Evolutionary conservation across 2,113 vertebrate species (phyloP).

Genomic region (Archocentrus centrarchus): DNA sequence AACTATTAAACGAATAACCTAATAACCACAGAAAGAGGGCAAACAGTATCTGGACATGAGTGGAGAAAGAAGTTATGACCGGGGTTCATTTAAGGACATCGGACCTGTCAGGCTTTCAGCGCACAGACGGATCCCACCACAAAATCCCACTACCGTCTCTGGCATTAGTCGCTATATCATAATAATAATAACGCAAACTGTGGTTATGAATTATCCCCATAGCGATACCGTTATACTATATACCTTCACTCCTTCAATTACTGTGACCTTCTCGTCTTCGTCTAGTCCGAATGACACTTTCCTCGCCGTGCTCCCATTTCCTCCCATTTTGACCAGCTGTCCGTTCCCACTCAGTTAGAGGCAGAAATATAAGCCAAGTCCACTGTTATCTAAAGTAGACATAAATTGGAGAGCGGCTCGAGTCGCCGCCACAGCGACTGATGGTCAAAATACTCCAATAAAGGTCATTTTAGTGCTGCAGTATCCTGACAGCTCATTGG

Average conservation of each 20-base stretch:
- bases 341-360: neutral
- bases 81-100: constrained; percentile 56
- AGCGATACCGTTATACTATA: neutral
- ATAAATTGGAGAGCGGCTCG: neutral
- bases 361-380: neutral
- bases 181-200: neutral
- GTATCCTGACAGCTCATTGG: constrained; percentile 70
- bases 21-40: neutral
- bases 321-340: constrained; percentile 82
- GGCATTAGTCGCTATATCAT: neutral
- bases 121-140: neutral
- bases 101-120: constrained; percentile 17
- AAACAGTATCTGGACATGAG: neutral
- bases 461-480: constrained; percentile 70
- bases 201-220: neutral
- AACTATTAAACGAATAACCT: neutral
- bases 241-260: constrained; percentile 93
- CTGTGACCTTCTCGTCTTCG: constrained; percentile 90
- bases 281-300: constrained; percentile 91
- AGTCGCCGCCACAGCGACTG: constrained; percentile 41
- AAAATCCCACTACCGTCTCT: neutral
- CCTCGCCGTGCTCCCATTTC: constrained; percentile 83
- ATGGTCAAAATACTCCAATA: constrained; percentile 46
- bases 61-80: neutral
- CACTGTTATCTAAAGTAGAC: neutral